Evolutionary conservation across 2,888 invertebrate genomes (phyloP).

Genomic region (Callinectes sapidus): DNA sequence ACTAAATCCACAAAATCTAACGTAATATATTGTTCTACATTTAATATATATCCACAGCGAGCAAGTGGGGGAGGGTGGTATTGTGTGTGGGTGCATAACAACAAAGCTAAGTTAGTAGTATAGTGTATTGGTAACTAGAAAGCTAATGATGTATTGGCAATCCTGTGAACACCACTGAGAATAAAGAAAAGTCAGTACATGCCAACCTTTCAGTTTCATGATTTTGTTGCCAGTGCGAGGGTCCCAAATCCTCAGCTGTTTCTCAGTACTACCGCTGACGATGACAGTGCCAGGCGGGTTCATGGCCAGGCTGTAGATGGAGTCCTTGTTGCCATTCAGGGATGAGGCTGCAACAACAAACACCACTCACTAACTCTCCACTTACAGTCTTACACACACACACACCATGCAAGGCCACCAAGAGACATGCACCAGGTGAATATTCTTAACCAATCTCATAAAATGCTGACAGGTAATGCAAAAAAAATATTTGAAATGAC

Average conservation of each 20-base stretch:
- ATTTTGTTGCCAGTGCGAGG: conserved; percentile 94
- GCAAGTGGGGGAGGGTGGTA: too few species aligned
- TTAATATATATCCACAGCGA: too few species aligned
- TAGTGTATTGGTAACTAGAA: too few species aligned
- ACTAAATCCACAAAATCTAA: too few species aligned
- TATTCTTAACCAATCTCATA: background rate
- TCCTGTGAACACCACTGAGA: background rate
- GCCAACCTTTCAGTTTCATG: conserved; percentile 91
- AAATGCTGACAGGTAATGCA: background rate
- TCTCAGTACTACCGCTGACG: conserved; percentile 97
- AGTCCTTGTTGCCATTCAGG: conserved; percentile 96
- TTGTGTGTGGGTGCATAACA: conserved; percentile 72
- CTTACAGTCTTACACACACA: background rate
- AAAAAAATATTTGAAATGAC: background rate
- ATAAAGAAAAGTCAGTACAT: background rate
- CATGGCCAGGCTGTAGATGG: conserved; percentile 99
- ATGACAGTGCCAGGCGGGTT: conserved; percentile 96
- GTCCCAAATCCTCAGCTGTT: conserved; percentile 97
- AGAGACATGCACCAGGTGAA: background rate
- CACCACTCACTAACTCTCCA: background rate
- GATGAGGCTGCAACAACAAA: conserved; percentile 85
- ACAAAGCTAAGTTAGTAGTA: background rate
- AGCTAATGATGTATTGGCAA: background rate
- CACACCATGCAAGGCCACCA: background rate
- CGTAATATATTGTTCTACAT: too few species aligned